Conservation (phyloP, 2,797 vertebrate species). For the Gallinago solitaria region DNA sequence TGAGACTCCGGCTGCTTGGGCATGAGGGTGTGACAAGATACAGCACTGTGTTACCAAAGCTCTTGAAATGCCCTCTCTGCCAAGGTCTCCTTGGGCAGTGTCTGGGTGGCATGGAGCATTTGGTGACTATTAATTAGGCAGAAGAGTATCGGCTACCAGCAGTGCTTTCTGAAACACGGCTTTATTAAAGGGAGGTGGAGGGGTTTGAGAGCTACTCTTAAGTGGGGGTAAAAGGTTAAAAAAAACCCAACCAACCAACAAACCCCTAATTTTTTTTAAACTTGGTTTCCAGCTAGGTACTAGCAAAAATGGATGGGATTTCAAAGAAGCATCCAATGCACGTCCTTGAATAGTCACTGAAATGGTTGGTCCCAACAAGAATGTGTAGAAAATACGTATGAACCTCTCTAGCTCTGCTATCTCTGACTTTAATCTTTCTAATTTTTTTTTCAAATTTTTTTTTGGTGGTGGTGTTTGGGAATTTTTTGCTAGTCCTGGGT, state of each 20-base stretch:
- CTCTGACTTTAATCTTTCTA: background rate
- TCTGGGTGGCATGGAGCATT: background rate
- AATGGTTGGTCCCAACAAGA: background rate
- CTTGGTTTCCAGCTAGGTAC: background rate
- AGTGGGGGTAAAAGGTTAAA: background rate
- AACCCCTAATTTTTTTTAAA: background rate
- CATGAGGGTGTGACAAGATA: background rate
- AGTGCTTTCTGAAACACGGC: background rate
- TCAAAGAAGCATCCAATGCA: background rate
- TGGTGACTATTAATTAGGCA: background rate
- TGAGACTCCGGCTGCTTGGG: fast-evolving
- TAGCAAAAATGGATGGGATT: background rate
- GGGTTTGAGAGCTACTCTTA: background rate
- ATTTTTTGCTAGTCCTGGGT: background rate
- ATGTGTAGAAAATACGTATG: background rate
- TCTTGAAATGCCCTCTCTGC: fast-evolving
- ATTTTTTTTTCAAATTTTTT: too few relatives aligned
- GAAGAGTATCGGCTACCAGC: background rate
- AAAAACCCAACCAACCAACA: background rate
- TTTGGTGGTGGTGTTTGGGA: background rate
- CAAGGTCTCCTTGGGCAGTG: fast-evolving
- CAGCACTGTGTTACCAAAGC: background rate
- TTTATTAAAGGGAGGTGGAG: background rate
- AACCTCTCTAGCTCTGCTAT: background rate
- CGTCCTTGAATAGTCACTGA: background rate